Conservation (phyloP, 2,113 vertebrate species). For the Macquaria australasica region DNA sequence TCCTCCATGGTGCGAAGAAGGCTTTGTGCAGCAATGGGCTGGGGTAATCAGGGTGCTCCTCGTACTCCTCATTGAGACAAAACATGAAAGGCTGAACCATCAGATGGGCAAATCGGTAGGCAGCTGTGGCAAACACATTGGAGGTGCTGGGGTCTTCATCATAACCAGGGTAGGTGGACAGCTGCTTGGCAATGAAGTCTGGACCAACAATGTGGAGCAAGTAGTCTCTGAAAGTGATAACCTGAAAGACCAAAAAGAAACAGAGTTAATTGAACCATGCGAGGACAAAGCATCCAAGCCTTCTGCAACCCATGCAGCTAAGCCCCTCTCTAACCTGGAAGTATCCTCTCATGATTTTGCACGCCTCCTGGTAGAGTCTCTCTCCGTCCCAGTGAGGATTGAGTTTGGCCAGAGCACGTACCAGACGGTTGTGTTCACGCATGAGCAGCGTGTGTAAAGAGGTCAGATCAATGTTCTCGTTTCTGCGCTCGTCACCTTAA, state of each 20-base stretch:
- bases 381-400: slow-evolving; percentile 83
- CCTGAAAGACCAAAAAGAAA: slow-evolving; percentile 73
- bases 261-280: not conserved
- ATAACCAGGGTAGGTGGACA: slow-evolving; percentile 85
- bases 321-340: slow-evolving; percentile 72
- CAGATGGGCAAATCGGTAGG: slow-evolving; percentile 89
- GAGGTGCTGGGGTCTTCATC: slow-evolving; percentile 86
- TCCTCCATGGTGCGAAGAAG: slow-evolving; percentile 89
- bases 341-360: slow-evolving; percentile 83
- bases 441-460: slow-evolving; percentile 81
- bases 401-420: slow-evolving; percentile 62
- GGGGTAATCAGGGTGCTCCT: slow-evolving; percentile 65
- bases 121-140: slow-evolving; percentile 89
- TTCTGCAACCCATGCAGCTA: not conserved
- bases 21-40: slow-evolving; percentile 80
- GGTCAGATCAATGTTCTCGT: slow-evolving; percentile 78
- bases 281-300: not conserved
- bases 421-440: slow-evolving; percentile 86
- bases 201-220: slow-evolving; percentile 84
- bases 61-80: slow-evolving; percentile 84
- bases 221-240: slow-evolving; percentile 90
- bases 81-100: slow-evolving; percentile 86
- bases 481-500: slow-evolving; percentile 76
- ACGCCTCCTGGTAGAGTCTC: slow-evolving; percentile 81
- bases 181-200: slow-evolving; percentile 32